Evolutionary conservation across 1,140 invertebrate species (phyloP).

Genomic region (Drosophila malerkotliana): DNA sequence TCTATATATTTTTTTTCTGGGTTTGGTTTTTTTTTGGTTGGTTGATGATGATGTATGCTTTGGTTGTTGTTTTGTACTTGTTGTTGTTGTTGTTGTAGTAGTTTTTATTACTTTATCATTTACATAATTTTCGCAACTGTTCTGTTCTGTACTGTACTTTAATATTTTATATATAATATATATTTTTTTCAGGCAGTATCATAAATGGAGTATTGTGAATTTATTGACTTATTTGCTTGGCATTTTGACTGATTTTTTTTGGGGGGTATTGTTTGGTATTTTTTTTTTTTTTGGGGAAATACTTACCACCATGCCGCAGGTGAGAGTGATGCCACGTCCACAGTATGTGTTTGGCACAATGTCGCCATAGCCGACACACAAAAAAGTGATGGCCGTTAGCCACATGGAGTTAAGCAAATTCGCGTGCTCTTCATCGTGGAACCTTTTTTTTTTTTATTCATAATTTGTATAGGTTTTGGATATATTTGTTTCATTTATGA

Average conservation of each 20-base stretch:
- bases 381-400: constrained; percentile 95
- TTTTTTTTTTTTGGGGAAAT: constrained; percentile 67
- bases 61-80: constrained; percentile 41
- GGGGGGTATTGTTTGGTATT: constrained; percentile 11
- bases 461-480: constrained; percentile 22
- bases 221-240: constrained; percentile 21
- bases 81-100: constrained; percentile 25
- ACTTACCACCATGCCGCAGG: constrained; percentile 97
- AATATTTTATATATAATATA: constrained; percentile 24
- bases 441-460: constrained; percentile 85
- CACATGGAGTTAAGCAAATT: constrained; percentile 97
- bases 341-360: constrained; percentile 98
- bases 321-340: constrained; percentile 94
- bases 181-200: constrained; percentile 35
- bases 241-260: constrained; percentile 13
- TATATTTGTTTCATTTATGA: constrained; percentile 54
- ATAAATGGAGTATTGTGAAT: constrained; percentile 42
- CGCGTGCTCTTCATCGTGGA: constrained; percentile 94
- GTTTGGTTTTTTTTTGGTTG: background rate
- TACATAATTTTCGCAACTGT: constrained; percentile 33
- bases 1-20: constrained; percentile 7
- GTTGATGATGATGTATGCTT: constrained; percentile 48
- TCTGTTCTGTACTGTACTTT: constrained; percentile 43
- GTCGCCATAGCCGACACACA: constrained; percentile 92
- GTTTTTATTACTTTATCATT: constrained; percentile 12